Evolutionary conservation across 2,113 vertebrate genomes (phyloP).

Genomic region (Tychaedon coryphoeus): DNA sequence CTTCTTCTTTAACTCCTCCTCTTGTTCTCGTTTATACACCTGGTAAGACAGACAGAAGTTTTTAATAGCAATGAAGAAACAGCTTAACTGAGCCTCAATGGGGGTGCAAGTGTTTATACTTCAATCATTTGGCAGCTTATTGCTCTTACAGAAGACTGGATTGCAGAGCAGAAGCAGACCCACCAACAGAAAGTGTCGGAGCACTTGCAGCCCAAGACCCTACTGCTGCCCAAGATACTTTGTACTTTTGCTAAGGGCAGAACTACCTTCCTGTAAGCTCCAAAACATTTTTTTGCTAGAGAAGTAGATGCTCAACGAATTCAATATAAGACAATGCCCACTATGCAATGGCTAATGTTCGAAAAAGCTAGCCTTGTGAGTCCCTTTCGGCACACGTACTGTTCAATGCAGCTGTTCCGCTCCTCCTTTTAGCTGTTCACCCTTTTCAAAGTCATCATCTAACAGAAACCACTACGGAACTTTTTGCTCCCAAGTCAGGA

Average conservation of each 20-base stretch:
- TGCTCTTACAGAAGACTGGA: background rate
- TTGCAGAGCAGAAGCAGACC: background rate
- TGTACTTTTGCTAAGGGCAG: background rate
- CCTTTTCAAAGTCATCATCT: background rate
- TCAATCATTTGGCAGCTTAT: background rate
- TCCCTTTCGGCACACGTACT: background rate
- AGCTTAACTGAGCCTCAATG: background rate
- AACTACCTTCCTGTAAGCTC: background rate
- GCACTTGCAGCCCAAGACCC: background rate
- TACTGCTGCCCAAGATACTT: background rate
- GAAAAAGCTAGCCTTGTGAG: background rate
- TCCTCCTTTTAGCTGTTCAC: background rate
- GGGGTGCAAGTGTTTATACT: accelerated
- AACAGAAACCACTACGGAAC: background rate
- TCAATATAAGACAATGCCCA: background rate
- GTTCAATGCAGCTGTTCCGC: background rate
- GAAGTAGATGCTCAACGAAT: background rate
- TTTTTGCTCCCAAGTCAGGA: background rate
- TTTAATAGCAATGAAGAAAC: background rate
- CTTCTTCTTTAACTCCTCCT: constrained; percentile 94
- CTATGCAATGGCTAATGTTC: background rate
- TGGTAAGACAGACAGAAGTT: constrained; percentile 34
- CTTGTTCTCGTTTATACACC: constrained; percentile 88
- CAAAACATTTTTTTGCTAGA: background rate
- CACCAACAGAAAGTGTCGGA: background rate